phyloP scores from a whole-genome alignment of 64 coral and sea anemone species.

The Hydrozoanthus tunicans region DNA sequence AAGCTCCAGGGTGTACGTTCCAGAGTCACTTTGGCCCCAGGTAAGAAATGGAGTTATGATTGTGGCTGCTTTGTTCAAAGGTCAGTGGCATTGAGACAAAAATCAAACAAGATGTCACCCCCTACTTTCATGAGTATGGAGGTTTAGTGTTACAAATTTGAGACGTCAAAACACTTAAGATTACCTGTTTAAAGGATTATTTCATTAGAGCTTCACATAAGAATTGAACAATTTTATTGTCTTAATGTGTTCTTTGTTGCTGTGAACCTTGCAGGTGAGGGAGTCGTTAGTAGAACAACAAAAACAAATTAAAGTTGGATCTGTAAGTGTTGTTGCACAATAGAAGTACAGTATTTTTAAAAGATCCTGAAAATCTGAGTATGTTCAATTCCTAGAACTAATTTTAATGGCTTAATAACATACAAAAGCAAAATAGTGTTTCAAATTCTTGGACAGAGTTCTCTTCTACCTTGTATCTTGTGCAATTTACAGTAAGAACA shows the following conservation, averaged over 20 bases:
- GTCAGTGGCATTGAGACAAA: too few relatives aligned
- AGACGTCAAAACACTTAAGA: too few relatives aligned
- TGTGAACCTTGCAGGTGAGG: conserved; percentile 55
- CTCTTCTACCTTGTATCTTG: too few relatives aligned
- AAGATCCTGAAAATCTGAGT: too few relatives aligned
- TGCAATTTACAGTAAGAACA: neutral
- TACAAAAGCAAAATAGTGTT: too few relatives aligned
- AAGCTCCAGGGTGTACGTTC: conserved; percentile 87
- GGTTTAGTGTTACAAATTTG: too few relatives aligned
- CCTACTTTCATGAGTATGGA: too few relatives aligned
- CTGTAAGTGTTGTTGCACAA: conserved; percentile 55
- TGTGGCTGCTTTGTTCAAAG: neutral
- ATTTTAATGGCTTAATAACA: too few relatives aligned
- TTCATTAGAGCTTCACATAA: neutral
- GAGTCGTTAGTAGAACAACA: conserved; percentile 73
- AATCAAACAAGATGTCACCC: too few relatives aligned
- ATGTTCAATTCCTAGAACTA: too few relatives aligned
- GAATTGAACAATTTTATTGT: neutral
- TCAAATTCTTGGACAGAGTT: too few relatives aligned
- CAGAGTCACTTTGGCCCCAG: conserved; percentile 83
- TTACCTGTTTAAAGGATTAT: neutral
- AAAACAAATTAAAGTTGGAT: conserved; percentile 78
- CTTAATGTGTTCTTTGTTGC: neutral
- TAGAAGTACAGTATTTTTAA: neutral
- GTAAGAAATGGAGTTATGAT: conserved; percentile 38